Evolutionary conservation across 2,797 vertebrate species (phyloP).

Genomic region (Bradypodion pumilum): DNA sequence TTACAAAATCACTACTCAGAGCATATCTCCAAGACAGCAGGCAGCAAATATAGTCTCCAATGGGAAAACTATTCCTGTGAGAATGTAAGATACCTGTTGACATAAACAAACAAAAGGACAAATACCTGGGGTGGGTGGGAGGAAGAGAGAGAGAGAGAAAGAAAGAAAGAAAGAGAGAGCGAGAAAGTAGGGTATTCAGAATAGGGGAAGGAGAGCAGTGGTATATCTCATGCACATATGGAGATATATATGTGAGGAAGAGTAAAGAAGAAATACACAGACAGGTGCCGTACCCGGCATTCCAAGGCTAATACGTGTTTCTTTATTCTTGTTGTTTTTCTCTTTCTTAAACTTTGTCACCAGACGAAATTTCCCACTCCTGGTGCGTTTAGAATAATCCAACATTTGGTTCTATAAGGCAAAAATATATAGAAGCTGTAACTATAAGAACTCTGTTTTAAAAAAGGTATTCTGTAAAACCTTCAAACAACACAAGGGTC

Average conservation of each 20-base stretch:
- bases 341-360: constrained; percentile 98
- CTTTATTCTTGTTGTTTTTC: constrained; percentile 94
- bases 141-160: background rate
- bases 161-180: background rate
- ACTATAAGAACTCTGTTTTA: background rate
- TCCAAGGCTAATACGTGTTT: constrained; percentile 81
- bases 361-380: constrained; percentile 91
- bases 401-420: constrained; percentile 79
- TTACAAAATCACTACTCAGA: constrained; percentile 12
- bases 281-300: constrained; percentile 84
- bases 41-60: constrained; percentile 29
- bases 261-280: constrained; percentile 40
- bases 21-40: background rate
- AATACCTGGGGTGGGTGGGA: constrained; percentile 36
- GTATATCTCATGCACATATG: background rate
- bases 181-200: background rate
- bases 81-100: constrained; percentile 23
- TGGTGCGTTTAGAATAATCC: constrained; percentile 90
- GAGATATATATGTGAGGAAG: constrained; percentile 14
- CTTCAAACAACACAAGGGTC: background rate
- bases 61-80: background rate
- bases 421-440: constrained; percentile 11
- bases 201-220: background rate
- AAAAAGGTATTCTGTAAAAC: background rate
- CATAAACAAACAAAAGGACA: background rate